Conservation (phyloP, 2,888 invertebrate genomes). For the Drosophila prostipennis region DNA sequence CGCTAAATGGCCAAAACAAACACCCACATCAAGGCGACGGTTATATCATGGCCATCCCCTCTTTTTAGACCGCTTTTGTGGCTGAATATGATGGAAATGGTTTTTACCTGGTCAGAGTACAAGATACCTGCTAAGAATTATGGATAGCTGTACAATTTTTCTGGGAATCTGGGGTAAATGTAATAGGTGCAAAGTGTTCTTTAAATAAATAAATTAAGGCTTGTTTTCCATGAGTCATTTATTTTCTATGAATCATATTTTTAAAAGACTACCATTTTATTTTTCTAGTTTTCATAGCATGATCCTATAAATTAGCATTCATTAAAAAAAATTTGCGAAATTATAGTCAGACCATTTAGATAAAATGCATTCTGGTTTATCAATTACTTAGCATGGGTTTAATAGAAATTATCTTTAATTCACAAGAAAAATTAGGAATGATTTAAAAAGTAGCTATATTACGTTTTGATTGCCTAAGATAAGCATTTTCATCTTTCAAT, state of each 20-base stretch:
- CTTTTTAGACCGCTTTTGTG: not conserved
- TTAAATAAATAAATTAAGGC: not conserved
- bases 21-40: constrained; percentile 59
- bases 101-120: constrained; percentile 16
- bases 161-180: not conserved
- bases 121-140: constrained; percentile 1
- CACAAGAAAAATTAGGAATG: too few relatives aligned
- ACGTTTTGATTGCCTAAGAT: too few relatives aligned
- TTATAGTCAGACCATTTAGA: not conserved
- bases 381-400: not conserved
- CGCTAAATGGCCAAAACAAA: constrained; percentile 72
- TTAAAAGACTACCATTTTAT: too few relatives aligned
- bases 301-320: not conserved
- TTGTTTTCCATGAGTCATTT: not conserved
- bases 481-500: not conserved
- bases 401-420: not conserved
- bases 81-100: constrained; percentile 10
- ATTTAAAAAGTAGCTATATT: too few relatives aligned
- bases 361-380: not conserved
- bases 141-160: not conserved
- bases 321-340: not conserved
- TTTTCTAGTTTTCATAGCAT: too few relatives aligned
- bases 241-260: not conserved
- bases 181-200: not conserved
- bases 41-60: constrained; percentile 32